Evolutionary conservation across 2,888 invertebrate species (phyloP), one percentile per base, ranked within the genome.

Genomic region (Drosophila helvetica): DNA sequence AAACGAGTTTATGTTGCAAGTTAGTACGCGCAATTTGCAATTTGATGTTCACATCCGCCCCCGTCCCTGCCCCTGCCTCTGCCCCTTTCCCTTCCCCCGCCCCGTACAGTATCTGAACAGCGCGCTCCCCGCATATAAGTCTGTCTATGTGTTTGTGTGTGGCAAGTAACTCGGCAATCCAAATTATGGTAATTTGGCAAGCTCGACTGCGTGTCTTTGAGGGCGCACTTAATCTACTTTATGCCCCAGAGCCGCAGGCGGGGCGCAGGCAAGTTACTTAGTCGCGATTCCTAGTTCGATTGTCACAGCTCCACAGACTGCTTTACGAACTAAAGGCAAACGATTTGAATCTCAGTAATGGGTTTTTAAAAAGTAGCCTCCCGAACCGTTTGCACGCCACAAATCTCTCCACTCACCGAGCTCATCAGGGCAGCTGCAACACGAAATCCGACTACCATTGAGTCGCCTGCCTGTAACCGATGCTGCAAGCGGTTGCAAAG

Each of bases 1-100:
- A 79, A 88, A 75, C 80, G 80, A 71, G 74, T 78, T 88, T 71
- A 73, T 75, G 62, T 74, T 73, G 75, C 83, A 75, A 80, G 80
- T 78, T 75, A 75, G 71, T 65, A 71, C 88, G 70, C 78, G 72
- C 76, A 74, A 82, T 77, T 75, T 75, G 58, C 72, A 65, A 77
- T 79, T 72, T 73, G 59, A 78, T 73, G 48, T 66, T 56, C 58
- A 33, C 71, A 47, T 71, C 52, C 65, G 72, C 42, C 67, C 65
- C 52, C 66, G 47, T 2, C 38, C 42, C 45, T 33, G 48, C 18
- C 30, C 25, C 47, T 27, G 46, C 55, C 55, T 25, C 43, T 52
- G 17, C 4, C 12, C 10, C 10, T n/a, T n/a, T 53, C 19, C 42
- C 25, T 57, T 50, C 18, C 22, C 22, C n/a, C n/a, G n/a, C n/a